phyloP scores from a whole-genome alignment of 2,113 vertebrate species.

The Chitala chitala region DNA sequence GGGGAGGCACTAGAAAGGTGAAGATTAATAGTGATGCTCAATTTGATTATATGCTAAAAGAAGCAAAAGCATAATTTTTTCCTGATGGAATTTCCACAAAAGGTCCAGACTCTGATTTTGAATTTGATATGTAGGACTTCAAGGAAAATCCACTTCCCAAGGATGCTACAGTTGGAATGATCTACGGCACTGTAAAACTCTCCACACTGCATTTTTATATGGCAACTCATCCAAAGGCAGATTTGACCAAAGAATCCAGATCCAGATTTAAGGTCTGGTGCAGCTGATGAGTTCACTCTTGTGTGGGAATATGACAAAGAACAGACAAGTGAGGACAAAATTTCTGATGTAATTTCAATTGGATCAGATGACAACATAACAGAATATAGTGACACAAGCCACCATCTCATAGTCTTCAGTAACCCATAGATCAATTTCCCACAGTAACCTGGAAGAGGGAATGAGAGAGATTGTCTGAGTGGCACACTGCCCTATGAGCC shows the following conservation, averaged over 20 bases:
- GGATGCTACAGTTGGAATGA: not conserved
- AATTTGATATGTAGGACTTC: slow-evolving; percentile 23
- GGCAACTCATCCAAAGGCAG: slow-evolving; percentile 20
- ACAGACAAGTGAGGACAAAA: not conserved
- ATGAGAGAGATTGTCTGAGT: not conserved
- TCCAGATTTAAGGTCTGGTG: not conserved
- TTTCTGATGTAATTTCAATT: not conserved
- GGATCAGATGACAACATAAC: not conserved
- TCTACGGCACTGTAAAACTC: slow-evolving; percentile 22
- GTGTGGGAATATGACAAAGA: not conserved
- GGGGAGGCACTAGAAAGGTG: slow-evolving; percentile 35
- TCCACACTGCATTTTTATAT: slow-evolving; percentile 6
- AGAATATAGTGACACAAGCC: slow-evolving; percentile 1
- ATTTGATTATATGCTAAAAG: slow-evolving; percentile 24
- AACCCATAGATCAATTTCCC: slow-evolving; percentile 14
- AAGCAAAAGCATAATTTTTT: slow-evolving; percentile 30
- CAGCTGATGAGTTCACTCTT: not conserved
- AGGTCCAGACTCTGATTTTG: slow-evolving; percentile 19
- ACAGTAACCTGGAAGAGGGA: not conserved
- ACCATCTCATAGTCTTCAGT: not conserved
- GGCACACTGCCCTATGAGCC: slow-evolving; percentile 2
- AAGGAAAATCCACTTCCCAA: slow-evolving; percentile 4
- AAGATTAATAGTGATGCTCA: slow-evolving; percentile 1
- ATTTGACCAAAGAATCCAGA: not conserved
- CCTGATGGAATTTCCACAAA: slow-evolving; percentile 21